These are phyloP conservation scores for Alexandromys fortis DNA, from an alignment of 2,113 vertebrate species.

Conservation along the genomic window DNA sequence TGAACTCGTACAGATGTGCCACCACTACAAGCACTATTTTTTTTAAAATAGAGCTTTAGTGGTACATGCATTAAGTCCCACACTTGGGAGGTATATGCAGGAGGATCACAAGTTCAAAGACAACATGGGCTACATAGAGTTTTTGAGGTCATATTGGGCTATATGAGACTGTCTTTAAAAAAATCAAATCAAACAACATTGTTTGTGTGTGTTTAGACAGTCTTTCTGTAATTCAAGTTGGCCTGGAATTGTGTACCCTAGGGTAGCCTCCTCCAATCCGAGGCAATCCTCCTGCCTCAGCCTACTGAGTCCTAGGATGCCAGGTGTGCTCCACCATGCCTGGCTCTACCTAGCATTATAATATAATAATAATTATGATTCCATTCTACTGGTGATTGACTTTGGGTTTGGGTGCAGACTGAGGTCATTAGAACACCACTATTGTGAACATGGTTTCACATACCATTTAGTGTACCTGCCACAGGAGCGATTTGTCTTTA, in stretches of 20 bases:
- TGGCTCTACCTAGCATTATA: not conserved
- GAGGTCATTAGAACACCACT: not conserved
- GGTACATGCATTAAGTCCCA: not conserved
- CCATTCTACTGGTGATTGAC: not conserved
- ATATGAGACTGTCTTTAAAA: not conserved
- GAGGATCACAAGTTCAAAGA: not conserved
- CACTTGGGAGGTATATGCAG: not conserved
- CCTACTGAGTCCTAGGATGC: not conserved
- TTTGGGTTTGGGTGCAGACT: not conserved
- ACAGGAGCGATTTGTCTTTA: not conserved
- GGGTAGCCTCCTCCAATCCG: not conserved
- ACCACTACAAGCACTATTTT: not conserved
- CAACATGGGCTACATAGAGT: not conserved
- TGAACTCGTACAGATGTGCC: not conserved
- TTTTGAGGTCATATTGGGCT: not conserved
- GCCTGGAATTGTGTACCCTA: not conserved
- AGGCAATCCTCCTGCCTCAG: not conserved
- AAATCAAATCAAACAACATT: not conserved
- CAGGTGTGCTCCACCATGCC: not conserved
- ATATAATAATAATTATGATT: not conserved
- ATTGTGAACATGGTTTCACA: not conserved
- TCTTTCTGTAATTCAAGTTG: not conserved
- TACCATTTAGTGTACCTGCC: not conserved
- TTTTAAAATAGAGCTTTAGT: not conserved
- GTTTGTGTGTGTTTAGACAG: not conserved